A percentile compares a stretch with the other conserved stretches of the same genome.
These are phyloP conservation scores for Acrocyrtus sp. DNA, from an alignment of 2,888 invertebrate genomes.

Conservation along the genomic window DNA sequence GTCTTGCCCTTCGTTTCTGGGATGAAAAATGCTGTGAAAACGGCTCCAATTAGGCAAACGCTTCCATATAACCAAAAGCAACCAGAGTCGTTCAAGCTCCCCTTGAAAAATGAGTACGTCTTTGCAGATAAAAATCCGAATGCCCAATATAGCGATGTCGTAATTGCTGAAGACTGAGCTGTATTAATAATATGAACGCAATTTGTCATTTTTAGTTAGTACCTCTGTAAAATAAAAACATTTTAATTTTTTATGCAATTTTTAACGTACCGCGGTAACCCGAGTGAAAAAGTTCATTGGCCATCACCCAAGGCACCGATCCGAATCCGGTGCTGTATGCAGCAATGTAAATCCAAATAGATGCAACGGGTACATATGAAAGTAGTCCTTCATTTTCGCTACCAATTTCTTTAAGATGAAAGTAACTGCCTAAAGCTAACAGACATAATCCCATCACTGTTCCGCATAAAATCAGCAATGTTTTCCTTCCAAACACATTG, in stretches of 20 bases:
- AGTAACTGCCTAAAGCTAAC: constrained; percentile 77
- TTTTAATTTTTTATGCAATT: too few species aligned
- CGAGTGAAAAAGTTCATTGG: constrained; percentile 22
- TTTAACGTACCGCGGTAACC: constrained; percentile 19
- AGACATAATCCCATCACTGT: constrained; percentile 77
- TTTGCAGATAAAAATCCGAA: constrained; percentile 72
- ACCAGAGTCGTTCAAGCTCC: constrained; percentile 70
- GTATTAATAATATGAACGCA: not conserved
- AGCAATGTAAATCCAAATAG: constrained; percentile 80
- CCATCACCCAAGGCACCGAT: constrained; percentile 74
- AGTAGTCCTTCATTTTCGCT: constrained; percentile 66
- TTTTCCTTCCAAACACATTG: constrained; percentile 82
- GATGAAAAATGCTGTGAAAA: constrained; percentile 69
- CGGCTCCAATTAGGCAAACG: constrained; percentile 36
- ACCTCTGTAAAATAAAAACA: too few species aligned
- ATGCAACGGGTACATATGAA: constrained; percentile 76
- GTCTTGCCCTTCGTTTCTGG: constrained; percentile 87
- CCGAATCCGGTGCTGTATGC: constrained; percentile 84
- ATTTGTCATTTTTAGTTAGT: not conserved
- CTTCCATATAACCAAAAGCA: constrained; percentile 53
- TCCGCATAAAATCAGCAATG: constrained; percentile 80
- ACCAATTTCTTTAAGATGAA: constrained; percentile 68
- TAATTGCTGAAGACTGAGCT: constrained; percentile 76
- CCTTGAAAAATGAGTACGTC: constrained; percentile 63
- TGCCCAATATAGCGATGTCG: constrained; percentile 80